Evolutionary conservation across 2,113 vertebrate genomes (phyloP), one percentile per base, ranked within the genome.

Genomic region (Irena cyanogastra): DNA sequence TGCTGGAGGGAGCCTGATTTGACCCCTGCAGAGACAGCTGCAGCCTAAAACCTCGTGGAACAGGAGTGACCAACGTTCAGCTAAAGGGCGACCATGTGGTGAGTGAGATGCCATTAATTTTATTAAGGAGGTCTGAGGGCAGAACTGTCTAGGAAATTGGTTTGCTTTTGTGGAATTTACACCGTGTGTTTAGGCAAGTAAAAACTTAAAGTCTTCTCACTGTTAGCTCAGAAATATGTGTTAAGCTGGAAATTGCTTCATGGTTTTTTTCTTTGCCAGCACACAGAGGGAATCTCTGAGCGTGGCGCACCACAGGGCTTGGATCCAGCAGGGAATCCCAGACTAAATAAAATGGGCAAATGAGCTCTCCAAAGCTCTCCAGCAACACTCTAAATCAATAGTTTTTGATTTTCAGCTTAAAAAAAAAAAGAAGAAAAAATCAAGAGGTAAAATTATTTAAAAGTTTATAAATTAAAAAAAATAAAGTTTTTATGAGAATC

Each of bases 191-290:
- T 42, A 5, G 2, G 23, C 19, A 72, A 77, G 49, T 17, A 1
- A 71, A 72, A 63, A 5, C 10, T 26, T 31, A 3, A 78, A 50
- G 60, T 0, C 0, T 57, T 72, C 66, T 76, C 22, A 41, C 0
- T 61, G 41, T 21, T 68, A 52, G 61, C 11, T 69, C 74, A 72
- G 45, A 77, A 70, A 57, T 64, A 22, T 0, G 16, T 4, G 7
- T 20, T 23, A n/a, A 54, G 3, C 14, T 64, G 87, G 49, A 68
- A 85, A 72, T 49, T 7, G 9, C 22, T 53, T 82, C 12, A 8
- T 13, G 49, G 20, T 10, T 93, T 90, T 59, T 49, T 56, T 56
- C 52, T 89, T 26, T 60, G 63, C 14, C 4, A 54, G 44, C 17
- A n/a, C n/a, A 35, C 24, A 41, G 61, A 82, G 41, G 44, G 37